Evolutionary conservation across 2,113 vertebrate species (phyloP).

Genomic region (Lonchura striata): DNA sequence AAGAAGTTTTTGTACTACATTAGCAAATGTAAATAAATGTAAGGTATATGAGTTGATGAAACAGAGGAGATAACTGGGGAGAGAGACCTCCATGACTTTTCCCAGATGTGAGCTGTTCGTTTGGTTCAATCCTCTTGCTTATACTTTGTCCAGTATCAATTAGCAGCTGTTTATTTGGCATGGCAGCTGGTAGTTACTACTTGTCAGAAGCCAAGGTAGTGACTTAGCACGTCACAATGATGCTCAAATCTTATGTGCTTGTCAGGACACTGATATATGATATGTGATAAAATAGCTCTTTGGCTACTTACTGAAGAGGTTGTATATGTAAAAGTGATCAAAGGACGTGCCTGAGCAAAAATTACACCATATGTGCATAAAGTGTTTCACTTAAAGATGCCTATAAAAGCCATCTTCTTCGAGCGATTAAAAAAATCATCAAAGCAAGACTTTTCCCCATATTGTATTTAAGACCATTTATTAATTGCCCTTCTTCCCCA

Average conservation of each 20-base stretch:
- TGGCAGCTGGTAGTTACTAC: neutral
- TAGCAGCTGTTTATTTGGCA: neutral
- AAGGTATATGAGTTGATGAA: neutral
- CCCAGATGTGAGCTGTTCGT: neutral
- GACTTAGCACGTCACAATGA: neutral
- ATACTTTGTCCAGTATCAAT: neutral
- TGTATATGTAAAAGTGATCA: neutral
- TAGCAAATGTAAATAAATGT: neutral
- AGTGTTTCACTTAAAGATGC: neutral
- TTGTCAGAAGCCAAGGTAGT: neutral
- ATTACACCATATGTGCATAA: neutral
- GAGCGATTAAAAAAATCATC: neutral
- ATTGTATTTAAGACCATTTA: neutral
- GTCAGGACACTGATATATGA: accelerated
- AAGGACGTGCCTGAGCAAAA: neutral
- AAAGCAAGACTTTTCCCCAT: neutral
- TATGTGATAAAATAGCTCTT: accelerated
- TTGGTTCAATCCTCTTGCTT: neutral
- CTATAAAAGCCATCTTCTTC: neutral
- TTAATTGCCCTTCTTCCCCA: neutral
- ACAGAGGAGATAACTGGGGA: neutral
- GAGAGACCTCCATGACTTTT: neutral
- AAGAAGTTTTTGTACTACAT: neutral
- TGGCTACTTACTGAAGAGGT: neutral
- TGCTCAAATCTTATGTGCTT: accelerated